Percentiles rank a stretch among this genome's conserved stretches.
Conservation (phyloP, 2,888 invertebrate genomes). For the Epinotia bilunana region DNA sequence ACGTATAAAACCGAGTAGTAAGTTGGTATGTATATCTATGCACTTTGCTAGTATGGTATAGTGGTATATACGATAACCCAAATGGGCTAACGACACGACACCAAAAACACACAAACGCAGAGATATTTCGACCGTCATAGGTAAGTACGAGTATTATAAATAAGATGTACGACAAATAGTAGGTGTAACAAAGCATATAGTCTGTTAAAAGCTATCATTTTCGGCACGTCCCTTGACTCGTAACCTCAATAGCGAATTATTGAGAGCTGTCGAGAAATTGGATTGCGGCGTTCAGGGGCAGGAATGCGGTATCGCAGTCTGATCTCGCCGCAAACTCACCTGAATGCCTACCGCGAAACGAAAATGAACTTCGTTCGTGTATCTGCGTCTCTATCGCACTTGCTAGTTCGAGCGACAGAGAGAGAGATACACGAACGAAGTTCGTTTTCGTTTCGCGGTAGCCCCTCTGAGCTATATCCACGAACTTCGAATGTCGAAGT, state of each 20-base stretch:
- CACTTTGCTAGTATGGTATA: neutral
- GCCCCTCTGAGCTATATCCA: too few relatives aligned
- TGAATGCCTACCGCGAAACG: too few relatives aligned
- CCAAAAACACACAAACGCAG: neutral
- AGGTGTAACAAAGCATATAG: slow-evolving; percentile 31
- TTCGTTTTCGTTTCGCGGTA: too few relatives aligned
- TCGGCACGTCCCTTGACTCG: slow-evolving; percentile 36
- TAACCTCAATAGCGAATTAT: slow-evolving; percentile 33
- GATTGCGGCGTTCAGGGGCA: slow-evolving; percentile 20
- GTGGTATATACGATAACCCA: too few relatives aligned
- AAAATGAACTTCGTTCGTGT: too few relatives aligned
- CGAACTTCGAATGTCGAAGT: too few relatives aligned
- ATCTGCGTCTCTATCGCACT: too few relatives aligned
- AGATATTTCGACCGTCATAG: neutral
- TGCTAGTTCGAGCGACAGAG: too few relatives aligned
- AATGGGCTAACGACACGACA: neutral
- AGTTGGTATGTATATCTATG: too few relatives aligned
- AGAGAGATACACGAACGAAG: too few relatives aligned
- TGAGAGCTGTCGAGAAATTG: slow-evolving; percentile 37
- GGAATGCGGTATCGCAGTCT: slow-evolving; percentile 11
- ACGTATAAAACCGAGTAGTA: too few relatives aligned
- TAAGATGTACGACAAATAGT: slow-evolving; percentile 22
- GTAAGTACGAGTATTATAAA: neutral
- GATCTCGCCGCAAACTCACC: slow-evolving; percentile 15
- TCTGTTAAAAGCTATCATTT: slow-evolving; percentile 33